Conservation (phyloP, 2,888 invertebrate genomes). For the Sesamia inferens region DNA sequence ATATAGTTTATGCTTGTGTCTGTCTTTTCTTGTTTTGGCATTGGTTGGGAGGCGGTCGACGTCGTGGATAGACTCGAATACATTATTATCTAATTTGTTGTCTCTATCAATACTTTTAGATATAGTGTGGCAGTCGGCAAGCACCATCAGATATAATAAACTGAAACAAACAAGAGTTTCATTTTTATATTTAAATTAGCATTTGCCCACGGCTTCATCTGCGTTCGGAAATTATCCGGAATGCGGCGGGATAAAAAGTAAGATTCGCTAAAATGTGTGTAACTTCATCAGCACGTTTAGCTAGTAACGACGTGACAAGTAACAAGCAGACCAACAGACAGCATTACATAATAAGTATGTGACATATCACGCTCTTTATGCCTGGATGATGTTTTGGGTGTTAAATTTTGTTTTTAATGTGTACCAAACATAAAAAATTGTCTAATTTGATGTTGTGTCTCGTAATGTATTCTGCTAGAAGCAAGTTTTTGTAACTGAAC, state of each 20-base stretch:
- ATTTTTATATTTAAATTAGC: neutral
- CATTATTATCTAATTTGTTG: constrained; percentile 65
- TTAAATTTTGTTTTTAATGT: no score
- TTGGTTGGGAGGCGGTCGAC: constrained; percentile 51
- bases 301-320: neutral
- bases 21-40: constrained; percentile 55
- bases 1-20: constrained; percentile 56
- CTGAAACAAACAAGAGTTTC: constrained; percentile 69
- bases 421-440: no score
- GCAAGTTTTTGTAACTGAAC: no score
- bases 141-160: constrained; percentile 83
- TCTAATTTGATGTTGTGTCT: no score
- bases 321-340: neutral
- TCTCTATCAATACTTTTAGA: constrained; percentile 78
- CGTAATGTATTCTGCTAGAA: no score
- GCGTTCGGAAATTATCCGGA: neutral
- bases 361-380: no score
- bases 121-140: constrained; percentile 78
- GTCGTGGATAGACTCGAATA: constrained; percentile 65
- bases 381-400: no score
- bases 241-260: neutral
- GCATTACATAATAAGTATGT: no score
- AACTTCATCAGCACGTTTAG: neutral
- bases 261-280: neutral
- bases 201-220: neutral